A percentile compares a stretch with the other conserved stretches of the same genome.
Conservation (phyloP, 1,140 invertebrate species). For the Orius insidiosus region DNA sequence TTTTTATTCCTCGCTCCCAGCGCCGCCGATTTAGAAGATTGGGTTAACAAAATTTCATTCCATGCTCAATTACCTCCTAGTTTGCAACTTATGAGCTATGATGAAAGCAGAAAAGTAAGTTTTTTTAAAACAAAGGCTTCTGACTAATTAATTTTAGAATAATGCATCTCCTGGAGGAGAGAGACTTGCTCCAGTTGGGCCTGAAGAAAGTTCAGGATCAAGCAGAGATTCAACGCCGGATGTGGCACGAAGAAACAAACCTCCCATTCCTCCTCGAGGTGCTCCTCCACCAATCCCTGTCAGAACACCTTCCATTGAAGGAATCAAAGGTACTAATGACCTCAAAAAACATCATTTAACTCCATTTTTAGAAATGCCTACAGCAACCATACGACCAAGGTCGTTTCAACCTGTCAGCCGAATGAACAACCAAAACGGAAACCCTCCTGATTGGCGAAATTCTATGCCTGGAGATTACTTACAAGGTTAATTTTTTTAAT, state of each 20-base stretch:
- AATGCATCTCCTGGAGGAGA: conserved; percentile 22
- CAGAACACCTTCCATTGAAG: conserved; percentile 5
- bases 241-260: conserved; percentile 25
- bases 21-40: conserved; percentile 67
- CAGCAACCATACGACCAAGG: conserved; percentile 11
- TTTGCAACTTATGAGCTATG: conserved; percentile 71
- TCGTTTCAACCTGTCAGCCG: conserved; percentile 13
- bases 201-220: conserved; percentile 21
- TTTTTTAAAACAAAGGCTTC: conserved; percentile 11
- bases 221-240: conserved; percentile 33
- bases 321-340: not conserved
- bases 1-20: conserved; percentile 69
- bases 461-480: conserved; percentile 7
- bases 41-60: conserved; percentile 87
- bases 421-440: conserved; percentile 15
- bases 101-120: conserved; percentile 33
- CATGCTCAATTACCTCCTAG: conserved; percentile 81
- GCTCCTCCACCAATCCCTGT: conserved; percentile 20
- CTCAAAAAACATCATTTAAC: not conserved
- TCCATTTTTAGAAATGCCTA: conserved; percentile 7
- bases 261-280: conserved; percentile 18
- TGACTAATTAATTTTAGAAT: conserved; percentile 19
- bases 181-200: not conserved
- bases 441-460: conserved; percentile 17
- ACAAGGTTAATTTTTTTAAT: not conserved